These are phyloP conservation scores for Gandaritis pyraliata DNA, from an alignment of 2,888 invertebrate species.

Conservation along the genomic window DNA sequence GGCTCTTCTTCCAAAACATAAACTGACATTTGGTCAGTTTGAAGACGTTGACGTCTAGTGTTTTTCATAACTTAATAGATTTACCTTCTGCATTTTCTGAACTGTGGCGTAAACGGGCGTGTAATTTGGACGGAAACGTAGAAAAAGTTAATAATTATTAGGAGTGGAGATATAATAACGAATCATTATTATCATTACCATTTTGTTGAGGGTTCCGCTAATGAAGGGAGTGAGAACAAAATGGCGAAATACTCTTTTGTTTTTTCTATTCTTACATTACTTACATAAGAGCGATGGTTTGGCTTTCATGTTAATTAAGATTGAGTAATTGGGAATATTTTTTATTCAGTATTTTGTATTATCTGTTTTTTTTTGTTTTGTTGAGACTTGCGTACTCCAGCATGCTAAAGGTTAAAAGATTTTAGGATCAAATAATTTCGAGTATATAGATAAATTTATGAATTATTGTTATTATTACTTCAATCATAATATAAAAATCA, in stretches of 20 bases:
- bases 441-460: no score
- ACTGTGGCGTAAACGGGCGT: constrained; percentile 46
- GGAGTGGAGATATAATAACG: constrained; percentile 70
- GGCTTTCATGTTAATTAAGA: not conserved
- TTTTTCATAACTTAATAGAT: not conserved
- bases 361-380: no score
- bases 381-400: no score
- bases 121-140: constrained; percentile 71
- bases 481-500: no score
- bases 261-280: constrained; percentile 8
- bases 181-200: constrained; percentile 74
- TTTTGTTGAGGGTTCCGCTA: constrained; percentile 51
- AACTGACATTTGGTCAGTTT: no score
- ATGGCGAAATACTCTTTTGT: constrained; percentile 20
- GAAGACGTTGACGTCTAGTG: not conserved
- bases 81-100: constrained; percentile 15
- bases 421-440: no score
- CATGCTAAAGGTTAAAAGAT: no score
- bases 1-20: no score
- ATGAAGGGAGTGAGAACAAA: constrained; percentile 53
- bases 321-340: no score
- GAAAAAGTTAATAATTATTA: constrained; percentile 75
- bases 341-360: no score
- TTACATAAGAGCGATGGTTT: constrained; percentile 4
- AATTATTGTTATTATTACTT: no score